phyloP scores from a whole-genome alignment of 2,888 invertebrate species.

The Nephrotoma appendiculata region DNA sequence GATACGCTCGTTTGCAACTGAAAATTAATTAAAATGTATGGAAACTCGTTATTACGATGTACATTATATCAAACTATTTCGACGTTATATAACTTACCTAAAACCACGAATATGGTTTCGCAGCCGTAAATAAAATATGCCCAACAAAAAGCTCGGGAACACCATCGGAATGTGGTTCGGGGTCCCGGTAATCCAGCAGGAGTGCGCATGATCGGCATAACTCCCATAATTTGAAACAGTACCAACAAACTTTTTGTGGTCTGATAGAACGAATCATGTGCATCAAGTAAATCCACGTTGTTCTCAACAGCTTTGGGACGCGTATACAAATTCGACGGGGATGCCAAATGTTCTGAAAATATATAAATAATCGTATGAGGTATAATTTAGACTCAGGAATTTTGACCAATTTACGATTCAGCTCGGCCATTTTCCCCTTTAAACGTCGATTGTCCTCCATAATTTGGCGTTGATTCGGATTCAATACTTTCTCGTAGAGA shows the following conservation, averaged over 20 bases:
- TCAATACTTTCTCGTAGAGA: conserved; percentile 17
- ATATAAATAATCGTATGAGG: neutral
- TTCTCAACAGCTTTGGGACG: conserved; percentile 34
- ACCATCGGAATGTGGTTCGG: conserved; percentile 46
- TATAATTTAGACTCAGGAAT: neutral
- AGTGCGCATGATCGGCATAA: conserved; percentile 59
- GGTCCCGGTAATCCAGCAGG: conserved; percentile 35
- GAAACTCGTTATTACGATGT: neutral
- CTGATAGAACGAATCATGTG: conserved; percentile 54
- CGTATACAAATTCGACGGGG: conserved; percentile 22
- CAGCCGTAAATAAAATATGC: conserved; percentile 46
- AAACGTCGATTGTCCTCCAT: conserved; percentile 28
- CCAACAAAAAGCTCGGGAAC: conserved; percentile 50
- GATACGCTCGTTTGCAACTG: conserved; percentile 39
- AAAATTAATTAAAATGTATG: too few relatives aligned
- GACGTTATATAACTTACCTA: conserved; percentile 9
- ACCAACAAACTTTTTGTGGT: conserved; percentile 55
- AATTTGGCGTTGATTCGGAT: conserved; percentile 31
- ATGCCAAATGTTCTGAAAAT: neutral
- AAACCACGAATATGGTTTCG: conserved; percentile 42
- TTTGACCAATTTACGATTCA: neutral
- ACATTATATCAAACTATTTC: neutral
- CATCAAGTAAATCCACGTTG: conserved; percentile 43
- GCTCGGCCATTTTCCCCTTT: conserved; percentile 22
- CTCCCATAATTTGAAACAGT: conserved; percentile 59